These are phyloP conservation scores for Acromyrmex heyeri DNA, from an alignment of 1,140 invertebrate genomes.

Conservation along the genomic window DNA sequence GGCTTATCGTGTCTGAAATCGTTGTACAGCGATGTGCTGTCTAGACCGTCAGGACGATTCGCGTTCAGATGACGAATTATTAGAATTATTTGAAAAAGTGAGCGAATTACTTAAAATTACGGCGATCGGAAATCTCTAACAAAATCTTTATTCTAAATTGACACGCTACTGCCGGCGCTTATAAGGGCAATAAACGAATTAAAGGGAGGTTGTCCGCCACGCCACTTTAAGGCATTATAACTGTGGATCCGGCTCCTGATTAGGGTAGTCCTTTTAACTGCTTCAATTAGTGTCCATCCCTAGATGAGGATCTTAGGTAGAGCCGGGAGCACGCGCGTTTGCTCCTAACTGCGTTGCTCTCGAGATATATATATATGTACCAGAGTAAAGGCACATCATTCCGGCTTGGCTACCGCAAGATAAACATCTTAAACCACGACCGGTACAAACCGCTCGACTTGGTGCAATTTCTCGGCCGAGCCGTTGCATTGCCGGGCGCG, in stretches of 20 bases:
- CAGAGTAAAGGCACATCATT: conserved; percentile 64
- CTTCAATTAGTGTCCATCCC: conserved; percentile 75
- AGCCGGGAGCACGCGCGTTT: conserved; percentile 43
- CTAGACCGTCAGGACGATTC: background rate
- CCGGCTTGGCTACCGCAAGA: conserved; percentile 74
- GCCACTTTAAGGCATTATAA: conserved; percentile 64
- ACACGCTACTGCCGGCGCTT: conserved; percentile 54
- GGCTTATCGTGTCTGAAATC: conserved; percentile 26
- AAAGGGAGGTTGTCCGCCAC: conserved; percentile 64
- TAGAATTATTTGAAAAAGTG: background rate
- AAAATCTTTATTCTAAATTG: conserved; percentile 1
- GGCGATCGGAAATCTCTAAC: conserved; percentile 12
- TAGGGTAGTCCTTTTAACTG: conserved; percentile 76
- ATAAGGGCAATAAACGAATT: conserved; percentile 79
- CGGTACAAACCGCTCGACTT: conserved; percentile 69
- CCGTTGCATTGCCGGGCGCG: conserved; percentile 40
- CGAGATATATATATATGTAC: conserved; percentile 60
- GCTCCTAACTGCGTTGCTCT: conserved; percentile 22
- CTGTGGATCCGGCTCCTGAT: conserved; percentile 25
- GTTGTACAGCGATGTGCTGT: background rate
- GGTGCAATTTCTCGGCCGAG: conserved; percentile 74
- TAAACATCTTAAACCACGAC: conserved; percentile 80
- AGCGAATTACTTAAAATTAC: background rate
- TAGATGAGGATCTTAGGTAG: conserved; percentile 70
- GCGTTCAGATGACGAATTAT: background rate